Base-by-base conservation (phyloP, 2,113 vertebrate genomes). In the Heterotilapia buettikoferi region DNA sequence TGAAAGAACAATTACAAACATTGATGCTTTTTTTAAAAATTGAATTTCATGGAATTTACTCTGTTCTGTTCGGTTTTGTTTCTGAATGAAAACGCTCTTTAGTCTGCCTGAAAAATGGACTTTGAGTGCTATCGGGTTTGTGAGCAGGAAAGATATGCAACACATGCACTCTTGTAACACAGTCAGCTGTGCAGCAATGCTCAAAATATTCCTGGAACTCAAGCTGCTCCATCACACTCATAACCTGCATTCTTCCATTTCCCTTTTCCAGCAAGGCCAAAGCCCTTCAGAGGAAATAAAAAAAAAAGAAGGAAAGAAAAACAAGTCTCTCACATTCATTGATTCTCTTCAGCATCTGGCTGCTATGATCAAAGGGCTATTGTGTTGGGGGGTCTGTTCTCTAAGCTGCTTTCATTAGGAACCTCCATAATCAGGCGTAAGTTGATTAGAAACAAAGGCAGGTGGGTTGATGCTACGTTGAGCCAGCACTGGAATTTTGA, bases 401-500 rank as follows among this genome's bases (percentile, higher is more conserved):
- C 43, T 88, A 94, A 94, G 92, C 93, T 56, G 85, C 90, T 95
- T 94, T 94, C 79, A 47, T 84, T 87, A 91, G 80, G 76, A 82
- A 88, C 91, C 82, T 91, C 84, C 83, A 84, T 90, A 88, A 83
- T 86, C 85, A 78, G 76, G 84, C 18, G 5, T 92, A 86, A 93
- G 90, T 91, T 93, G 94, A 95, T 93, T 92, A 93, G 88, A 92
- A 94, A 93, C 92, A 92, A 91, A 85, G 88, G 88, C 21, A 71
- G 90, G 78, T 90, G 78, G 92, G 89, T 88, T 88, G 84, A 93
- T 91, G 79, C 86, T 85, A 92, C 87, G 80, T 90, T 82, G 66
- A 85, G 91, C 89, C 88, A 81, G 80, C 81, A 82, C 79, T 88
- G 91, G 89, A 93, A 95, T 95, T 86, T 53, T 1, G 14, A 88